Evolutionary conservation across 1,140 invertebrate species (phyloP).

Genomic region (Diorhabda elongata): DNA sequence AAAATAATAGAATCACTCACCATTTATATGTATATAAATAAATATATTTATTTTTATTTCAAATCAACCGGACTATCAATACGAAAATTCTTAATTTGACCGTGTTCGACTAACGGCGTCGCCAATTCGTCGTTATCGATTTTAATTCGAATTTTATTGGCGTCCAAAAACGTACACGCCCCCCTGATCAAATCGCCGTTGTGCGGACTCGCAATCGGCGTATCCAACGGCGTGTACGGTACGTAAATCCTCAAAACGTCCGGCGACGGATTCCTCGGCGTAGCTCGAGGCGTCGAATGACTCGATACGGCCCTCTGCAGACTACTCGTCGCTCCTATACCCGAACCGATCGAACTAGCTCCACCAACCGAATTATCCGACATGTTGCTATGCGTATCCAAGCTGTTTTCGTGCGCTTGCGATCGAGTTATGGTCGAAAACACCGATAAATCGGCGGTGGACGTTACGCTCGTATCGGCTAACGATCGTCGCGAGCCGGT

Average conservation of each 20-base stretch:
- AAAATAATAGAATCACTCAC: neutral
- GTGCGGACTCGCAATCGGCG: constrained; percentile 52
- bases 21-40: constrained; percentile 1
- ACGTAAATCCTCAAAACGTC: constrained; percentile 74
- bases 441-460: constrained; percentile 74
- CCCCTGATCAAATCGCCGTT: constrained; percentile 53
- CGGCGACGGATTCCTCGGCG: constrained; percentile 56
- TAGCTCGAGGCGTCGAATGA: constrained; percentile 61
- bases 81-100: constrained; percentile 54
- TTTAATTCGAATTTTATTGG: constrained; percentile 62
- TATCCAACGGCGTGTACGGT: constrained; percentile 56
- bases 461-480: constrained; percentile 77
- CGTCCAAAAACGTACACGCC: constrained; percentile 50
- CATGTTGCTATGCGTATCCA: constrained; percentile 70
- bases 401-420: constrained; percentile 67
- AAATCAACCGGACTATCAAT: constrained; percentile 49
- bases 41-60: constrained; percentile 19
- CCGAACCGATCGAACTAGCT: constrained; percentile 58
- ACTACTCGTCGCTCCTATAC: constrained; percentile 39
- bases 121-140: constrained; percentile 66
- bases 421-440: constrained; percentile 70
- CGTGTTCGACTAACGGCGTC: constrained; percentile 66
- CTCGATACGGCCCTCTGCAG: constrained; percentile 49
- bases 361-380: constrained; percentile 60
- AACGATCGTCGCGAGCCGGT: constrained; percentile 70